Percentiles rank a stretch among this genome's conserved stretches.
Conservation (phyloP, 2,113 vertebrate genomes). For the Perca fluviatilis region DNA sequence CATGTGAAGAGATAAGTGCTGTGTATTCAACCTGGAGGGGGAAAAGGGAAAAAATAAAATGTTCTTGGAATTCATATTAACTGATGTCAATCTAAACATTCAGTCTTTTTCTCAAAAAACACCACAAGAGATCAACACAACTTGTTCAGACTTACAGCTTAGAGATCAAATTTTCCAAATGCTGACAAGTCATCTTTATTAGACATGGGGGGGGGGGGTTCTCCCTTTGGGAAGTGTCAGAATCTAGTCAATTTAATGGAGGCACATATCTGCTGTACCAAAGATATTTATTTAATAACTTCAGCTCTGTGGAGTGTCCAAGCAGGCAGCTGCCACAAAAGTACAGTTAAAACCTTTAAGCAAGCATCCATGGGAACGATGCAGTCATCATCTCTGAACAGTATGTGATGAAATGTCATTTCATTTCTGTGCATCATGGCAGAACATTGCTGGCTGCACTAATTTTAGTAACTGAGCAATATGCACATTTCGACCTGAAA, state of each 20-base stretch:
- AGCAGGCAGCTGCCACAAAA: constrained; percentile 35
- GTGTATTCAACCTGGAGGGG: constrained; percentile 8
- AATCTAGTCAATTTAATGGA: constrained; percentile 55
- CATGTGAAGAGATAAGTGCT: constrained; percentile 4
- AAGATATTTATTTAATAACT: constrained; percentile 66
- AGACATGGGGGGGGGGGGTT: constrained; percentile 43
- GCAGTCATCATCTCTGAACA: constrained; percentile 20
- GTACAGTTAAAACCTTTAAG: constrained; percentile 38
- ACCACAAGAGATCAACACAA: constrained; percentile 16
- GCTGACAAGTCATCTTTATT: constrained; percentile 62
- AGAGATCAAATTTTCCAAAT: constrained; percentile 49
- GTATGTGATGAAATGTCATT: constrained; percentile 12
- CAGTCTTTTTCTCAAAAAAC: neutral
- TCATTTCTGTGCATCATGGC: neutral
- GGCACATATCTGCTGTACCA: constrained; percentile 42
- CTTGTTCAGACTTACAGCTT: constrained; percentile 34
- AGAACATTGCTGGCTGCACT: neutral
- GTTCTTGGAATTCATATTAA: constrained; percentile 50
- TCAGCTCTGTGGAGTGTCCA: constrained; percentile 41
- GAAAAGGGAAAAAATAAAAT: constrained; percentile 21
- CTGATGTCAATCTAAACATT: constrained; percentile 47
- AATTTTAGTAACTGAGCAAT: constrained; percentile 8
- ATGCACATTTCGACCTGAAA: constrained; percentile 33
- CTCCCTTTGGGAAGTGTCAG: constrained; percentile 47
- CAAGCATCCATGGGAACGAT: constrained; percentile 40